Base-by-base conservation (phyloP, 2,113 vertebrate species). In the Onychostruthus taczanowskii region DNA sequence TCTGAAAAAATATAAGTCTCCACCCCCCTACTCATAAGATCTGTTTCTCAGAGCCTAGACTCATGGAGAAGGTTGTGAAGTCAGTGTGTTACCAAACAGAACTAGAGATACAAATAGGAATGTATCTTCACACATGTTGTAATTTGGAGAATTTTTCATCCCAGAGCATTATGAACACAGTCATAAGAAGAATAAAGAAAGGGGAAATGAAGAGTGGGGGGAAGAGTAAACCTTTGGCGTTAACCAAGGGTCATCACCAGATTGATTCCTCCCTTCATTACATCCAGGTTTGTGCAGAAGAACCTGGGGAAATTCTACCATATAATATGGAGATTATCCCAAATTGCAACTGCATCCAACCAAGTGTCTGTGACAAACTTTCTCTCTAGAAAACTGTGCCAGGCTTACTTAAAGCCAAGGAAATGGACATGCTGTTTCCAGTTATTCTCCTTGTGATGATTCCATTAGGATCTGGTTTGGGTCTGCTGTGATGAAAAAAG, bases 141-240 rank as follows among this genome's bases (percentile, higher is more conserved):
- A 90, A 95, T 97, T 95, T 92, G 35, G 24, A 94, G 44, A 28
- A 84, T 87, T 96, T 94, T 97, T 95, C 52, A 93, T 96, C 73
- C 84, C 63, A 58, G 37, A 84, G 27, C 37, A 22, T 91, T 93
- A 52, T 79, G 44, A 76, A 89, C 75, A 79, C 59, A 96, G 82
- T 93, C 82, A 50, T 89, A 95, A 95, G 89, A 94, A 95, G 67
- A 90, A 92, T 41, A 49, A 80, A 76, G 28, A 62, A 78, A 8
- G 33, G 70, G 46, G 37, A 35, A 31, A 70, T 83, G 74, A 96
- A 95, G 89, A 93, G 62, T 58, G 16, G 10, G 1, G 27, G 69
- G 23, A 87, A 91, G 75, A 94, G n/a, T 78, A 82, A 79, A 89
- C 7, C 14, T 31, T 72, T 82, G 47, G 2, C 19, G n/a, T 67